These are phyloP conservation scores for Hycleus cichorii DNA, from an alignment of 1,140 invertebrate species.

Conservation along the genomic window DNA sequence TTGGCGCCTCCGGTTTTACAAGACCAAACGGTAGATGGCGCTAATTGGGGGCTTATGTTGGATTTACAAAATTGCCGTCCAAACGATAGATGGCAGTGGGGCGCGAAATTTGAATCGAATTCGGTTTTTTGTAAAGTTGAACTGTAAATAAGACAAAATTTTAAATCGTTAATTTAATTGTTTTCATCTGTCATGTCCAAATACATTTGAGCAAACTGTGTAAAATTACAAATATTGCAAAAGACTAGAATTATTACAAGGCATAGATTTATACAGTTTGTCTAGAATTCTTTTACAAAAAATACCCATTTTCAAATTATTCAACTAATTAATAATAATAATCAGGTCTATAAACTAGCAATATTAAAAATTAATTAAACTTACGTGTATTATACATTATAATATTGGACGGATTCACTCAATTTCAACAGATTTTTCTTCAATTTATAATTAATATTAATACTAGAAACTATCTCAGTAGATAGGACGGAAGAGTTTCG, in stretches of 20 bases:
- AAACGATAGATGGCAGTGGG: not conserved
- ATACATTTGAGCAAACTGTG: conserved; percentile 17
- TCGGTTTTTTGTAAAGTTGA: too few relatives aligned
- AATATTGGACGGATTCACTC: conserved; percentile 6
- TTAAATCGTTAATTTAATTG: too few relatives aligned
- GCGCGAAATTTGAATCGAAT: too few relatives aligned
- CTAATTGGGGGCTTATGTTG: too few relatives aligned
- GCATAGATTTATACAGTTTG: conserved; percentile 11
- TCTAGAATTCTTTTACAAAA: conserved; percentile 8
- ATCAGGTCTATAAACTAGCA: not conserved
- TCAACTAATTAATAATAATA: conserved; percentile 6
- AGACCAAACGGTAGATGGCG: too few relatives aligned
- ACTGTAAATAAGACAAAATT: too few relatives aligned
- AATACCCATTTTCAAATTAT: conserved; percentile 10
- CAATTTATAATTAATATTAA: conserved; percentile 2
- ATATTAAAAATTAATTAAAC: conserved; percentile 2
- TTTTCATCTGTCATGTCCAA: not conserved
- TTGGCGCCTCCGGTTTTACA: too few relatives aligned
- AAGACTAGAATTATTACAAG: conserved; percentile 7
- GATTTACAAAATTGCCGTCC: not conserved
- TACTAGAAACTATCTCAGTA: conserved; percentile 13
- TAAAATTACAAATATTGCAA: not conserved
- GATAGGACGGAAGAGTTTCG: conserved; percentile 22
- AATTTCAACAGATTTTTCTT: conserved; percentile 2
- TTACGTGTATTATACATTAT: conserved; percentile 8